Conservation (phyloP, 2,113 vertebrate genomes). For the Apeltes quadracus region DNA sequence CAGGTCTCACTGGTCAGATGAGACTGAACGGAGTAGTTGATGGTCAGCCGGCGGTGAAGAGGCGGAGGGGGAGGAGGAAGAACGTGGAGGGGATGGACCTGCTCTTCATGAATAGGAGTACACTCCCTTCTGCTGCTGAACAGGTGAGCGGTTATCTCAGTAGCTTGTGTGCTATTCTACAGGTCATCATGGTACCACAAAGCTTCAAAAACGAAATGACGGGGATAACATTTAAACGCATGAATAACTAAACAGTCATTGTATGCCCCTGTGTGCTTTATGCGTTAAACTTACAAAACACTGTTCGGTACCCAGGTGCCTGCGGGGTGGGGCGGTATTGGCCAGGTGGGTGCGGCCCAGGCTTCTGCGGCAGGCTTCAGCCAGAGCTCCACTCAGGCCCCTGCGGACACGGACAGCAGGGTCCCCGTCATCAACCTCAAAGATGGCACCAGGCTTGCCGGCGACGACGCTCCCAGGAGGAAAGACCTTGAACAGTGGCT, state of each 20-base stretch:
- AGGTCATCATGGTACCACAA: background rate
- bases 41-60: conserved; percentile 90
- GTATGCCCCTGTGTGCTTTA: background rate
- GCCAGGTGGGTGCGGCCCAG: conserved; percentile 80
- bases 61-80: conserved; percentile 92
- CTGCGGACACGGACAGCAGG: conserved; percentile 87
- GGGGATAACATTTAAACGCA: background rate
- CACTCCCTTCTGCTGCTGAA: conserved; percentile 78
- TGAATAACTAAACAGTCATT: background rate
- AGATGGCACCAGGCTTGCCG: conserved; percentile 95
- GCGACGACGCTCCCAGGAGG: conserved; percentile 93
- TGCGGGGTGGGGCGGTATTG: conserved; percentile 83
- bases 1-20: conserved; percentile 84
- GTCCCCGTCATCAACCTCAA: conserved; percentile 97
- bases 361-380: conserved; percentile 74
- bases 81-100: conserved; percentile 96
- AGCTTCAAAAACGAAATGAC: background rate
- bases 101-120: conserved; percentile 89
- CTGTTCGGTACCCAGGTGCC: conserved; percentile 73
- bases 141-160: conserved; percentile 78
- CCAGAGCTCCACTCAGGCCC: conserved; percentile 74
- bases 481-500: conserved; percentile 96
- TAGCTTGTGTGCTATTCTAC: background rate
- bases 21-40: conserved; percentile 87
- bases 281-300: background rate